Conservation (phyloP, 2,888 invertebrate species). For the Lasioglossum calceatum region DNA sequence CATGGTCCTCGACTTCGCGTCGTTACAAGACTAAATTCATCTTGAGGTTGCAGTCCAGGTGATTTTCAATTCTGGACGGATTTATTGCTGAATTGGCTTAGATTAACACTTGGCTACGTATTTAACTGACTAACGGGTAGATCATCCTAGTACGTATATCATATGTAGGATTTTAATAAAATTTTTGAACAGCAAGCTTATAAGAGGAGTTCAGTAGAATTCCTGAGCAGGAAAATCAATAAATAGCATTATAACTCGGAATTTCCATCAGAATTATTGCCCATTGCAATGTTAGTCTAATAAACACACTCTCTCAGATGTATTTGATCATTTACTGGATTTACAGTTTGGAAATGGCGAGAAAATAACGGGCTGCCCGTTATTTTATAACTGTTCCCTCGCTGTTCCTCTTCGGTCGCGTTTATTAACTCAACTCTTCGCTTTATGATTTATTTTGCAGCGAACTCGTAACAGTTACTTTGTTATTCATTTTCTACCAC, state of each 20-base stretch:
- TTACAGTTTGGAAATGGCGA: not conserved
- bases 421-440: conserved; percentile 1
- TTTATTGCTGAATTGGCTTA: not conserved
- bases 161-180: not conserved
- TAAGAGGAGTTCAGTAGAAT: not conserved
- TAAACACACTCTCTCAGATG: not conserved
- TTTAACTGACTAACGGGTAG: not conserved
- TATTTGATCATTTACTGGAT: conserved; percentile 1
- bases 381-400: not conserved
- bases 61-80: not conserved
- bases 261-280: not conserved
- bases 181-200: not conserved
- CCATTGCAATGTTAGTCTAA: not conserved
- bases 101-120: not conserved
- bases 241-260: not conserved
- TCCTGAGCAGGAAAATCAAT: not conserved
- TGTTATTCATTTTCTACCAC: not conserved
- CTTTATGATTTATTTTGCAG: conserved; percentile 4
- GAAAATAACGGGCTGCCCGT: not conserved
- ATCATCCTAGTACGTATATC: no score
- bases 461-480: not conserved
- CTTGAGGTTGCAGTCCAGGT: not conserved
- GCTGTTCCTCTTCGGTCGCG: not conserved
- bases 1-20: not conserved
- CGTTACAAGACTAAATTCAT: not conserved